phyloP scores from a whole-genome alignment of 2,888 invertebrate genomes.

The Ommatoiulus sabulosus region DNA sequence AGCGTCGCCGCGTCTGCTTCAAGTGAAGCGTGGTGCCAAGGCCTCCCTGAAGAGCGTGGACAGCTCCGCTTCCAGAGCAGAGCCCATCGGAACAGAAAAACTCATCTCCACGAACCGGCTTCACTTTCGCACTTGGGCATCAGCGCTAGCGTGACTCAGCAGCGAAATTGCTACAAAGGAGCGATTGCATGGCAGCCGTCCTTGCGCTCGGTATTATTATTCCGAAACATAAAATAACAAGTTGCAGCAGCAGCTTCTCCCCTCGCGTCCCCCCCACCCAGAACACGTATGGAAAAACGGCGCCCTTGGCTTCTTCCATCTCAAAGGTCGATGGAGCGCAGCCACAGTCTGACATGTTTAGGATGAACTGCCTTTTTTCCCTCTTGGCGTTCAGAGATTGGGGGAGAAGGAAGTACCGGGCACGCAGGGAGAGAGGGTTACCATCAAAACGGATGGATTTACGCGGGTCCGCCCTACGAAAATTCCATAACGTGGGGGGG shows the following conservation, averaged over 20 bases:
- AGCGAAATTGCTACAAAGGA: neutral
- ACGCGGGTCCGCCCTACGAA: neutral
- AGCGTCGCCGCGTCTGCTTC: too few species aligned
- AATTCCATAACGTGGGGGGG: neutral
- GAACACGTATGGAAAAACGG: neutral
- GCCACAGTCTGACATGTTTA: slow-evolving; percentile 24
- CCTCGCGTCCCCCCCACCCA: neutral
- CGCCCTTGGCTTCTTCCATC: slow-evolving; percentile 28
- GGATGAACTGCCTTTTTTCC: neutral
- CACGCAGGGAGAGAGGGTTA: neutral
- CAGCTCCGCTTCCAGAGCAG: too few species aligned
- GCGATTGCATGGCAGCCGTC: neutral
- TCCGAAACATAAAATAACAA: neutral
- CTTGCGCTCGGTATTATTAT: neutral
- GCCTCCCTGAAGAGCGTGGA: too few species aligned
- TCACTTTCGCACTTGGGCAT: neutral
- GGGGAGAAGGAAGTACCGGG: neutral
- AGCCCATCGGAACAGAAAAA: too few species aligned
- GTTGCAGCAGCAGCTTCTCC: neutral
- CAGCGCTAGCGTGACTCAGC: neutral
- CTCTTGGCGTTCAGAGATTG: too few species aligned
- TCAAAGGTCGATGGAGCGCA: slow-evolving; percentile 28
- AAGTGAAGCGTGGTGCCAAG: too few species aligned
- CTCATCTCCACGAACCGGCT: neutral
- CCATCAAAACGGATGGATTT: neutral